phyloP scores from a whole-genome alignment of 37 sponge, comb jelly and placozoan species.

The Chondrilla cf. caribensis region DNA sequence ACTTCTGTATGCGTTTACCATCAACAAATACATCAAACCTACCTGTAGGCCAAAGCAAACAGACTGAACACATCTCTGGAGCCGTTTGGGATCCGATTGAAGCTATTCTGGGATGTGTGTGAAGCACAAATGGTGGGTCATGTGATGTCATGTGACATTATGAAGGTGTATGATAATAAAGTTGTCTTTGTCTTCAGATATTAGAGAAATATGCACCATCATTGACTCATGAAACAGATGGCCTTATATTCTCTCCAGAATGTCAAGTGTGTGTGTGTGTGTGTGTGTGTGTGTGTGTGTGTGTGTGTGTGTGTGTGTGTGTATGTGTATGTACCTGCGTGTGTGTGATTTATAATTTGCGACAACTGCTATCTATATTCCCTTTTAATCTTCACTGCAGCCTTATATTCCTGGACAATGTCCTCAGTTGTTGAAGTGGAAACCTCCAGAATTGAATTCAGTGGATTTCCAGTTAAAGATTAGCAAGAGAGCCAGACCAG shows the following conservation, averaged over 20 bases:
- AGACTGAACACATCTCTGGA: conserved; percentile 66
- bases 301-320: not conserved
- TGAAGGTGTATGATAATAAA: no score
- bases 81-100: conserved; percentile 82
- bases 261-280: conserved; percentile 54
- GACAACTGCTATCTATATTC: no score
- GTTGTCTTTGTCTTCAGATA: conserved; percentile 32
- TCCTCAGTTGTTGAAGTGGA: conserved; percentile 89
- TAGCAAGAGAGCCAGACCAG: conserved; percentile 38
- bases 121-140: conserved; percentile 42
- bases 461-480: conserved; percentile 91
- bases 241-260: conserved; percentile 82
- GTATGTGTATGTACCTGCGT: not conserved
- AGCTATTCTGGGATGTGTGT: conserved; percentile 80
- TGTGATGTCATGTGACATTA: not conserved
- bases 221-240: conserved; percentile 89
- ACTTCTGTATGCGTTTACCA: not conserved
- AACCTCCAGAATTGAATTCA: conserved; percentile 87
- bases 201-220: conserved; percentile 71
- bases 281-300: conserved; percentile 21
- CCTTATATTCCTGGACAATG: conserved; percentile 78
- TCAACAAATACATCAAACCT: no score
- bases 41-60: conserved; percentile 42
- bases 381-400: conserved; percentile 25
- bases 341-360: not conserved